Conservation (phyloP, 2,113 vertebrate species). For the Neoarius graeffei region DNA sequence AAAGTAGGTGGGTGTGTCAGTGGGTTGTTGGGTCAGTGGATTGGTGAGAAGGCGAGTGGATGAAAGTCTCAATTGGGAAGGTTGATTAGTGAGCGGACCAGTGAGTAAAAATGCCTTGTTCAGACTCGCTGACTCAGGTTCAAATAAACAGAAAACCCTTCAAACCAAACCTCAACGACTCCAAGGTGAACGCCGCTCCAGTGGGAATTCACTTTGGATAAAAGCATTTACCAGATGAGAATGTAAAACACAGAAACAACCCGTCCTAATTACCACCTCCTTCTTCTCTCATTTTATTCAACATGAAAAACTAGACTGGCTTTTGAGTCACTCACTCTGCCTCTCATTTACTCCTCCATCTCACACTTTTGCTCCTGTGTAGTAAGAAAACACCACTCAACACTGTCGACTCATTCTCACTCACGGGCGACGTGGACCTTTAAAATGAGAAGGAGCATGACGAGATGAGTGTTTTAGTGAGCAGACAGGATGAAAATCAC, state of each 20-base stretch:
- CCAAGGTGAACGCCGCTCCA: neutral
- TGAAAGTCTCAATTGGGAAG: neutral
- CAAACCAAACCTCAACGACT: neutral
- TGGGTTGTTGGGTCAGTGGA: neutral
- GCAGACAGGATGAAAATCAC: slow-evolving; percentile 6
- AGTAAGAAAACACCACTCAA: slow-evolving; percentile 4
- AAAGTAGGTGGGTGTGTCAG: neutral
- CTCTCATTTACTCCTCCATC: neutral
- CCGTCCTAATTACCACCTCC: neutral
- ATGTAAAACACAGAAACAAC: neutral
- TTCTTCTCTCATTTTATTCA: neutral
- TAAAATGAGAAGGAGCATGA: neutral
- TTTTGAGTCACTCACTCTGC: slow-evolving; percentile 17
- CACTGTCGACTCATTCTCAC: neutral
- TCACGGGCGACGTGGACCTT: neutral
- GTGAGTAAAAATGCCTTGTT: neutral
- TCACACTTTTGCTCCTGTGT: neutral
- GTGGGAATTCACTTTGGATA: neutral
- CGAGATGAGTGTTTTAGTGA: neutral
- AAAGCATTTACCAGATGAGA: neutral
- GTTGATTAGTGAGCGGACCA: neutral
- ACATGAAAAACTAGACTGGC: neutral
- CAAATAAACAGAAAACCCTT: neutral
- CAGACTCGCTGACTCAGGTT: neutral
- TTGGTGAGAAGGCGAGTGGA: neutral